Base-by-base conservation (phyloP, 2,113 vertebrate species). In the Gulo gulo region DNA sequence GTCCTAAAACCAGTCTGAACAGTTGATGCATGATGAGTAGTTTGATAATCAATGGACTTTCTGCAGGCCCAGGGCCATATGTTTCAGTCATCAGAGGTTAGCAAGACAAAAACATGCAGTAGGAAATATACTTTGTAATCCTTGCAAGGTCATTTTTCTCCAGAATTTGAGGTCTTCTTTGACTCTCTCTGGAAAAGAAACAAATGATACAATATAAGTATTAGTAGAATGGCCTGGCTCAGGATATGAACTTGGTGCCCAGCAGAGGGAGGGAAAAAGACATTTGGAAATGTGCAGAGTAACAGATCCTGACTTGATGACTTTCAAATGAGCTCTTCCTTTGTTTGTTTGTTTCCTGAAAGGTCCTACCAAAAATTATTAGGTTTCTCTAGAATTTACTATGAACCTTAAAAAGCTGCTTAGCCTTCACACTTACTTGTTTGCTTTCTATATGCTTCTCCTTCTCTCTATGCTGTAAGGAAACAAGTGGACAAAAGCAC, bases 1-100 rank as follows among this genome's bases (percentile, higher is more conserved):
- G 99, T 67, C 99, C 99, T 98, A 99, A 98, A 89, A 99, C 99
- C 98, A 99, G 98, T 97, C 99, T 98, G 57, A 99, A 99, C 42
- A 99, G 99, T 23, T 99, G 99, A 98, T 99, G 99, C 99, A 99
- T 99, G 98, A 96, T 96, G 97, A 74, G 4, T 0, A 4, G 29
- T 1, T 45, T 45, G 89, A 92, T 39, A 0, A 57, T 94, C 81
- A 73, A 16, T 47, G 76, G 73, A 59, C 29, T 45, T 93, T 26
- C 92, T 9, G 36, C 2, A 7, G 12, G 55, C 52, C 89, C 50
- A 26, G 36, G 55, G 69, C 78, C 95, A 36, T 9, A 76, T 4
- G 86, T 69, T 7, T 7, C 0, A 4, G 71, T 96, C 85, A 69
- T 84, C 50, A 26, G 93, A 93, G 63, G 29, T 36, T 52, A 93